Evolutionary conservation across 35 echinoderm and acorn worm genomes (phyloP).

Genomic region (Holothuria glaberrima): DNA sequence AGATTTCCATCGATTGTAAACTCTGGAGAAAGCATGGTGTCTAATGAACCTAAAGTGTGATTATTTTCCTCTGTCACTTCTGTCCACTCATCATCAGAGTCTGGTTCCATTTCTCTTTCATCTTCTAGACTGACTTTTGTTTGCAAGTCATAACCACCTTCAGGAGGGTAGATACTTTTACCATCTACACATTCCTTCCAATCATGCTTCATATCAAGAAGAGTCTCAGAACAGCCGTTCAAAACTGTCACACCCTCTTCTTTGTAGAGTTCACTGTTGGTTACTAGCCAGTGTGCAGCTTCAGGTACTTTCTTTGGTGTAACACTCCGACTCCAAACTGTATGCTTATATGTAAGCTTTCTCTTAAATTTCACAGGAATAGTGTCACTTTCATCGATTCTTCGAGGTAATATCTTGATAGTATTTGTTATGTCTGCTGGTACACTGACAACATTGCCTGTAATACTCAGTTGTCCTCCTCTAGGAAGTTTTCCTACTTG

Average conservation of each 20-base stretch:
- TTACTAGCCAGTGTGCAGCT: slow-evolving; percentile 52
- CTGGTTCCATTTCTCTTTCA: not conserved
- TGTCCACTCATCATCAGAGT: slow-evolving; percentile 70
- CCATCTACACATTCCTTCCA: slow-evolving; percentile 34
- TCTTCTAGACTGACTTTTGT: not conserved
- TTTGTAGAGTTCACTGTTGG: slow-evolving; percentile 63
- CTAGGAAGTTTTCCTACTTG: slow-evolving; percentile 59
- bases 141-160: not conserved
- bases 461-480: slow-evolving; percentile 50
- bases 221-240: not conserved
- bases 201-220: slow-evolving; percentile 12
- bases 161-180: not conserved
- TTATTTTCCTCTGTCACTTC: slow-evolving; percentile 38
- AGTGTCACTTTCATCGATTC: slow-evolving; percentile 40
- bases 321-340: slow-evolving; percentile 44
- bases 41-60: slow-evolving; percentile 48
- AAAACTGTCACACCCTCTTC: slow-evolving; percentile 36
- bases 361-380: slow-evolving; percentile 70
- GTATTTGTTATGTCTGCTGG: slow-evolving; percentile 52
- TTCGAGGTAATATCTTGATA: slow-evolving; percentile 39
- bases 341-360: slow-evolving; percentile 39
- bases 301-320: slow-evolving; percentile 57
- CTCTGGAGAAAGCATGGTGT: slow-evolving; percentile 57
- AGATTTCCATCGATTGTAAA: slow-evolving; percentile 2
- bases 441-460: slow-evolving; percentile 68